Evolutionary conservation across 2,888 invertebrate species (phyloP), one percentile per base, ranked within the genome.

Genomic region (Eristalinus aeneus): DNA sequence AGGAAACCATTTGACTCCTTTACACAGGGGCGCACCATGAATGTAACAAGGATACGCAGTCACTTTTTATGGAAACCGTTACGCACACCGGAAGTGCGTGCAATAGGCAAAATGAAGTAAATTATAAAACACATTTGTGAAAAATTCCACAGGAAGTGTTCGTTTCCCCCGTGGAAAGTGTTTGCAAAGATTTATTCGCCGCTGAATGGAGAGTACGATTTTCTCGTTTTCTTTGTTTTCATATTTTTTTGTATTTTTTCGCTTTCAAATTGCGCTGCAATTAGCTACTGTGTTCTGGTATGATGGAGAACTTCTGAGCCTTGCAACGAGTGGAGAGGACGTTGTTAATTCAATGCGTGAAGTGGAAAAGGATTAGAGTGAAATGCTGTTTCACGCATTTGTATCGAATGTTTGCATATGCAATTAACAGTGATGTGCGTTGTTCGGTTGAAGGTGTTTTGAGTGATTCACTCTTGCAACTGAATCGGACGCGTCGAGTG

Each of bases 71-170:
- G 71, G 73, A 81, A 81, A 71, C 54, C 71, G 65, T 81, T 73
- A 86, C 81, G 71, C 81, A 86, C 81, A 74, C 68, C 81, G 86
- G 77, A 86, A 86, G 86, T 86, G 86, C 81, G 86, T 86, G 86
- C 81, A 73, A 86, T 86, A 71, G 77, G 77, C 65, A 56, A 73
- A 81, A 81, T 77, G 73, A 61, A 69, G 64, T 81, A 73, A 77
- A 86, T 81, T 86, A 81, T 86, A 86, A 81, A 81, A 78, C 60
- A 81, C 69, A 73, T 81, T 80, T 81, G 71, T 65, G 76, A 73
- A 77, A 80, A 86, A 81, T 73, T 81, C 65, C 34, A 20, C 69
- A 76, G 79, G 74, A 84, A 79, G 64, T 81, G 71, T 77, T 81
- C 73, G 54, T 69, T 81, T 86, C 61, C 80, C 77, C 32, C 64